Conservation (phyloP, 2,113 vertebrate species). For the Anguilla japonica region DNA sequence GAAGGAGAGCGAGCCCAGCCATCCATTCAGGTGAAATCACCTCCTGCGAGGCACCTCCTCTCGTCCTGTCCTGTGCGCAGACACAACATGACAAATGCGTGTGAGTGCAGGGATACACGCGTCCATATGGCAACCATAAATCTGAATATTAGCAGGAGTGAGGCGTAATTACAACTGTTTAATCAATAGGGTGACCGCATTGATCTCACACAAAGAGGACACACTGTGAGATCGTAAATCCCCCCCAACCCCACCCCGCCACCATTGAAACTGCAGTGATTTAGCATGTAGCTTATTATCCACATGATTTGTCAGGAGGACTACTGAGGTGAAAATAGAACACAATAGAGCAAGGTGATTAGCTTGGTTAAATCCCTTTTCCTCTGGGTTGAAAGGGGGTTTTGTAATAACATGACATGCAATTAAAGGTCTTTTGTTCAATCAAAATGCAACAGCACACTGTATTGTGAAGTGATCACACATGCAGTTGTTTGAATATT, state of each 20-base stretch:
- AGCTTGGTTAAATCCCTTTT: background rate
- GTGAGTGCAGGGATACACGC: background rate
- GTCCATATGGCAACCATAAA: background rate
- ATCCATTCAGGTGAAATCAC: background rate
- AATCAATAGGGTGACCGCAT: slow-evolving; percentile 18
- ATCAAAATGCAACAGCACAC: background rate
- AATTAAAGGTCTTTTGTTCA: background rate
- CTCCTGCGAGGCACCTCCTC: background rate
- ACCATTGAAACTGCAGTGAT: background rate
- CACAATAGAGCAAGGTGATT: slow-evolving; percentile 1
- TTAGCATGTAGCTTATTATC: background rate
- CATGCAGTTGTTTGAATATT: no score
- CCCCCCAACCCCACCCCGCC: background rate
- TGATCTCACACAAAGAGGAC: background rate
- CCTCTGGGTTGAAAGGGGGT: background rate
- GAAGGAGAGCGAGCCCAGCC: background rate
- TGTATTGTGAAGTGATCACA: no score
- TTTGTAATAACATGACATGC: background rate
- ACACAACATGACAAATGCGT: background rate
- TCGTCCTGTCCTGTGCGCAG: background rate
- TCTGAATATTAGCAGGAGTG: background rate
- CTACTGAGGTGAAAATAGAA: background rate
- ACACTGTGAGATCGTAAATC: slow-evolving; percentile 3
- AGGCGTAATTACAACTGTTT: slow-evolving; percentile 19
- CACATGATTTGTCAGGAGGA: background rate